Evolutionary conservation across 2,888 invertebrate species (phyloP).

Genomic region (Dendrolimus houi): DNA sequence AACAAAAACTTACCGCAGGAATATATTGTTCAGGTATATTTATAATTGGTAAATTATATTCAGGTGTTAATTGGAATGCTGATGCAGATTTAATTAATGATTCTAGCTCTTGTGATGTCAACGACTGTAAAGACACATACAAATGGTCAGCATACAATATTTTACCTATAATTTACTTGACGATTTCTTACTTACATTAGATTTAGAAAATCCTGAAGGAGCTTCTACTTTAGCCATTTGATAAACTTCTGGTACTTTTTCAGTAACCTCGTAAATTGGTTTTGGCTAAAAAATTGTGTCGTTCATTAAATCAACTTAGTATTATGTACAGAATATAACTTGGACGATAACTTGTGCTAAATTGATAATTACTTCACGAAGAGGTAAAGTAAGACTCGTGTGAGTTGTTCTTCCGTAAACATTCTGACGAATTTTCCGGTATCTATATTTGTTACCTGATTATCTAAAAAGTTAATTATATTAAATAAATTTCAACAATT

Average conservation of each 20-base stretch:
- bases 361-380: too few relatives aligned
- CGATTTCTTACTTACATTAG: slow-evolving; percentile 34
- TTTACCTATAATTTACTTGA: background rate
- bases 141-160: background rate
- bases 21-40: slow-evolving; percentile 36
- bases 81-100: slow-evolving; percentile 54
- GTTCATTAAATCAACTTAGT: too few relatives aligned
- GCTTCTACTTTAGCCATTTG: slow-evolving; percentile 46
- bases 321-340: too few relatives aligned
- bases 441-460: too few relatives aligned
- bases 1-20: background rate
- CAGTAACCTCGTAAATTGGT: slow-evolving; percentile 58
- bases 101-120: slow-evolving; percentile 51
- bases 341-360: too few relatives aligned
- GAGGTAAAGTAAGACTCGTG: too few relatives aligned
- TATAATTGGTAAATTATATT: slow-evolving; percentile 56
- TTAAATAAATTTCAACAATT: background rate
- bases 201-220: slow-evolving; percentile 60
- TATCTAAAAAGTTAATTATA: too few relatives aligned
- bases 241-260: slow-evolving; percentile 46
- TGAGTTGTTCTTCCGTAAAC: too few relatives aligned
- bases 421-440: too few relatives aligned
- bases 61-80: slow-evolving; percentile 56
- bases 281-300: slow-evolving; percentile 30
- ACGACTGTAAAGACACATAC: slow-evolving; percentile 12